Evolutionary conservation across 2,797 vertebrate species (phyloP).

Genomic region (Carcharodon carcharias): DNA sequence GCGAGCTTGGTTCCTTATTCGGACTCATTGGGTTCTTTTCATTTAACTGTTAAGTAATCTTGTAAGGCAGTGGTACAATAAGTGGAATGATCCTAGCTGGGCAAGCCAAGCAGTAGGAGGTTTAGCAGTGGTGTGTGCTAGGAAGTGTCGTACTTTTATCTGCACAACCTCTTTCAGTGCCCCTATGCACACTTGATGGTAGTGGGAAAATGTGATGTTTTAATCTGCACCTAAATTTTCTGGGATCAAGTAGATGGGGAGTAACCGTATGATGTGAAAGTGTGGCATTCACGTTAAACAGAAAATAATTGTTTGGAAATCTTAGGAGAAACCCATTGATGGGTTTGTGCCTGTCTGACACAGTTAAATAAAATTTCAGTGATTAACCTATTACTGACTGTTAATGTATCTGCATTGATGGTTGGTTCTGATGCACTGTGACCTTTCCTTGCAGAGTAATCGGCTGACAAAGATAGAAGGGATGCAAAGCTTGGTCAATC

Average conservation of each 20-base stretch:
- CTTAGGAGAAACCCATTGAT: neutral
- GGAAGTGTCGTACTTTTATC: neutral
- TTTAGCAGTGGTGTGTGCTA: neutral
- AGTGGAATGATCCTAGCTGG: neutral
- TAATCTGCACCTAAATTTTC: neutral
- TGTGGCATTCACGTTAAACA: neutral
- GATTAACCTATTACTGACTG: neutral
- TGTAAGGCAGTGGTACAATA: too few relatives aligned
- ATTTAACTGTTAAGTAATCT: neutral
- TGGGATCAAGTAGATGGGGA: neutral
- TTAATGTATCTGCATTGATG: neutral
- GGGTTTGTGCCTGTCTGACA: neutral
- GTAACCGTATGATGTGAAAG: neutral
- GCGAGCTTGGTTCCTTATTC: neutral
- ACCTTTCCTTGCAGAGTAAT: constrained; percentile 71
- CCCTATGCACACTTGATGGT: neutral
- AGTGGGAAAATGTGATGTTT: neutral
- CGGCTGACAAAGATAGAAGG: constrained; percentile 96
- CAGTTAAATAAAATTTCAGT: neutral
- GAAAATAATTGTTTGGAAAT: neutral
- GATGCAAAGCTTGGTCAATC: constrained; percentile 77
- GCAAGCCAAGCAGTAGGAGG: neutral
- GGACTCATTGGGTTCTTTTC: neutral
- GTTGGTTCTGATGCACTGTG: neutral
- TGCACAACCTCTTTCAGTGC: neutral